Base-by-base conservation (phyloP, 92 coral and sea anemone genomes). In the Palythoa grandiflora region DNA sequence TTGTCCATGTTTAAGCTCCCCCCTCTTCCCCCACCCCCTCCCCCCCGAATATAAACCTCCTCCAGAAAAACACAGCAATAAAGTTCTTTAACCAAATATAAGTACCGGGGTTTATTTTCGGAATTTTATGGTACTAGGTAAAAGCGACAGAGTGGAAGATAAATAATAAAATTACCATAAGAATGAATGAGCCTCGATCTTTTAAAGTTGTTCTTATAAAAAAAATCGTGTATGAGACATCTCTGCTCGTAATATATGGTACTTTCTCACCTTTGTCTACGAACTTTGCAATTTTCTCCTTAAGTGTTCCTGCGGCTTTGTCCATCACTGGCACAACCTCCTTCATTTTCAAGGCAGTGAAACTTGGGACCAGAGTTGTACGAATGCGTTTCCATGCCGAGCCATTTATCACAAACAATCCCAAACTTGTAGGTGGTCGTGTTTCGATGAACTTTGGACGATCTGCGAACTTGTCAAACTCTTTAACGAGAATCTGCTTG, bases 391-490 rank as follows among this genome's bases (percentile, higher is more conserved):
- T 94, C 98, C 98, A 94, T 1, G 17, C 75, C 2, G 89, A 89
- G 38, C 85, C 95, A 17, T 87, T 79, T 15, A 87, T 94, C 71
- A 87, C 10, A 38, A 87, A 87, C 68, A 94, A 60, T 1, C 85
- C 93, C 0, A 83, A 59, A 14, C 10, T 39, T 4, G 85, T 11
- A 0, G 98, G 98, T 7, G 98, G 95, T 17, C 86, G 87, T n/a
- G 89, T 77, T 19, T 87, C 88, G 0, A 93, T 70, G 73, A 91
- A 79, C 40, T 71, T 84, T 15, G 94, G 94, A 1, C 98, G 91
- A 71, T 94, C 93, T 16, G 92, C 91, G 70, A 94, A 94, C 81
- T 93, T 94, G 86, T 78, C 83, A 66, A 94, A 94, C 88, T 94
- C 95, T 75, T 94, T 94, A 57, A 94, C 91, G 63, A 80, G 39